phyloP scores from a whole-genome alignment of 2,888 invertebrate species.

The Drosophila mayaguana region DNA sequence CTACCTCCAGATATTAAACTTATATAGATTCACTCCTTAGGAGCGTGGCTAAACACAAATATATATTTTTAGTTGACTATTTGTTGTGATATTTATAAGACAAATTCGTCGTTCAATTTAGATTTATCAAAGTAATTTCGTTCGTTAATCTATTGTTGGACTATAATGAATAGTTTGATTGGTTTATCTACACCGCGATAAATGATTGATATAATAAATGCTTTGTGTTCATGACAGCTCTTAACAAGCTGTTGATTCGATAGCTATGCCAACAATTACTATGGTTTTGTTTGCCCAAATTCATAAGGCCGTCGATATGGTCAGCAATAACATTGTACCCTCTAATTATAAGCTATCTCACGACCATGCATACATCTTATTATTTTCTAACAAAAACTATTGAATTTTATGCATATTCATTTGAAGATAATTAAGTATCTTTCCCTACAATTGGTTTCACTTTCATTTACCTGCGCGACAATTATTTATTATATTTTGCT shows the following conservation, averaged over 20 bases:
- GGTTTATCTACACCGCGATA: constrained; percentile 25
- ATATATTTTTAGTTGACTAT: not conserved
- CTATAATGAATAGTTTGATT: constrained; percentile 10
- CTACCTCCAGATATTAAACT: no score
- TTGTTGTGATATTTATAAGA: not conserved
- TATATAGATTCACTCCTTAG: no score
- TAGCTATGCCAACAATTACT: constrained; percentile 18
- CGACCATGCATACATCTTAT: not conserved
- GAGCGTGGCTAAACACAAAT: no score
- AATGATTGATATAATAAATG: constrained; percentile 21
- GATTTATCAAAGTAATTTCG: constrained; percentile 1
- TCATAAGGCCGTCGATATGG: constrained; percentile 4
- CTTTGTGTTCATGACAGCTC: not conserved
- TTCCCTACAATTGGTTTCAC: constrained; percentile 36
- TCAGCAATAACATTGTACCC: constrained; percentile 15
- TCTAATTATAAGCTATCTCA: not conserved
- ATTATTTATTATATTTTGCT: constrained; percentile 26
- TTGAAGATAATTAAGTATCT: not conserved
- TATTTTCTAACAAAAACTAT: not conserved
- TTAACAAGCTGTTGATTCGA: constrained; percentile 1
- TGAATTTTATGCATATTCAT: constrained; percentile 21
- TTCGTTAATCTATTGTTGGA: constrained; percentile 9
- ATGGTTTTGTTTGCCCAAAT: constrained; percentile 9
- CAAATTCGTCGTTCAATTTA: not conserved
- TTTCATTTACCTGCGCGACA: constrained; percentile 38